Evolutionary conservation across 2,797 vertebrate genomes (phyloP), one percentile per base, ranked within the genome.

Genomic region (Gobionotothen gibberifrons): DNA sequence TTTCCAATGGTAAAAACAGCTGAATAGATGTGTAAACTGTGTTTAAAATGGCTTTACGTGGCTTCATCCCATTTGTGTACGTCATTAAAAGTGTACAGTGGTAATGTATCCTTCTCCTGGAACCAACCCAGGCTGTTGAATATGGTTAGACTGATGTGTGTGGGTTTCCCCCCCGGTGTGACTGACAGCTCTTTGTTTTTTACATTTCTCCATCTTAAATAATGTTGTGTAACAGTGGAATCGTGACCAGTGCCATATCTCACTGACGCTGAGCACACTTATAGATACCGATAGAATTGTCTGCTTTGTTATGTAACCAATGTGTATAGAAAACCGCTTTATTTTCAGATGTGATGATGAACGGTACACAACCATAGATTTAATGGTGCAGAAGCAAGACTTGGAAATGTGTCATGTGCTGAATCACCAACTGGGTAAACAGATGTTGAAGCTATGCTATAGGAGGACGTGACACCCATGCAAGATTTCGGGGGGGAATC

Each of bases 401-500:
- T 29, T 51, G 5, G 48, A 55, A 9, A 15, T 16, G 17, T 8
- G 26, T 19, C 49, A 22, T 36, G 61, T 55, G 58, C 32, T 36
- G 16, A 44, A 57, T 51, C 49, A 56, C 32, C 22, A 5, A 42
- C 19, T 11, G 2, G 47, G 8, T 10, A 26, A 54, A 49, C 21
- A 44, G 32, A 40, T 47, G 44, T 22, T 53, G 69, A 7, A 29
- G 44, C 61, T 47, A 19, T 11, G 16, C 15, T 61, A 48, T 46
- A 59, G 22, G 12, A 36, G 55, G 48, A 88, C 81, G 86, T 91
- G 89, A 86, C 40, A 71, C 44, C 71, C 86, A 85, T 90, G 71
- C 69, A 61, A 29, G 62, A 79, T 84, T 52, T 36, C 32, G 32
- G 1, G 26, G 55, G 55, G 54, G 53, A 29, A 29, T 79, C 67